Conservation (phyloP, 2,113 vertebrate species). For the Aramus guarauna region DNA sequence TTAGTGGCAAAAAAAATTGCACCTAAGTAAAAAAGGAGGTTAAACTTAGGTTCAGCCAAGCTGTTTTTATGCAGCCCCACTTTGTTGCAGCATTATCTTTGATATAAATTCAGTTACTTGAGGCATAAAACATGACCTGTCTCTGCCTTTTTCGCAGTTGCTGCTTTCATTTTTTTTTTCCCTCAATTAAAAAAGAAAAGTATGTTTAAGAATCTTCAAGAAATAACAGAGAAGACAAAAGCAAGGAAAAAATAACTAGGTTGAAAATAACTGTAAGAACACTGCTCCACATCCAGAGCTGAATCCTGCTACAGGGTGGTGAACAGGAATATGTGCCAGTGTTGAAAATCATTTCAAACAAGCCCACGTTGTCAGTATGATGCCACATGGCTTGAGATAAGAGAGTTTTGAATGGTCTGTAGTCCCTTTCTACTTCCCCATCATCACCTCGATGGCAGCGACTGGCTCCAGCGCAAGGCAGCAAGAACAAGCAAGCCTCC, state of each 20-base stretch:
- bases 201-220: neutral
- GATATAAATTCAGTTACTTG: neutral
- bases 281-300: neutral
- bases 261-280: neutral
- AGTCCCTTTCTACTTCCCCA: neutral
- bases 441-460: neutral
- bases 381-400: accelerated
- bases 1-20: neutral
- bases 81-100: neutral
- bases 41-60: neutral
- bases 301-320: neutral
- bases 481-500: neutral
- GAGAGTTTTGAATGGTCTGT: neutral
- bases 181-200: neutral
- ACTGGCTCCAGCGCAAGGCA: neutral
- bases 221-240: neutral
- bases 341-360: neutral
- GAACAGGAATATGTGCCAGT: accelerated
- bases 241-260: neutral
- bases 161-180: neutral
- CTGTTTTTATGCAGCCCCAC: neutral
- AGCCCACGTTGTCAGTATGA: neutral
- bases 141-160: neutral
- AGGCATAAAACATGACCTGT: neutral
- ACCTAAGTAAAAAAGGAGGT: neutral